Percentiles rank a stretch among this genome's conserved stretches.
Conservation (phyloP, 2,888 invertebrate genomes). For the Synergus gifuensis region DNA sequence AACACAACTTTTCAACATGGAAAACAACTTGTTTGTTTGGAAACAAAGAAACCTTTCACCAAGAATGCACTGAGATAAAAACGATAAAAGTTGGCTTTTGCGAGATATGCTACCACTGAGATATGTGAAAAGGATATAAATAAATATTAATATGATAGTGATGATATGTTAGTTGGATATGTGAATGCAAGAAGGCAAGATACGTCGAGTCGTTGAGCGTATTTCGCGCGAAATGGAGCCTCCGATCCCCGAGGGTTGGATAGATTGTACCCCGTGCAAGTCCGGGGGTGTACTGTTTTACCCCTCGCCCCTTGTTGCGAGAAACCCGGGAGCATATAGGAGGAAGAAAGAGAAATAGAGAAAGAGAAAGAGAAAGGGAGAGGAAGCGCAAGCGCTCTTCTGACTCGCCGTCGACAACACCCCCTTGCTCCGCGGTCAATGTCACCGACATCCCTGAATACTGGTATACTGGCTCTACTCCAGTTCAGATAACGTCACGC, state of each 20-base stretch:
- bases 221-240: constrained; percentile 40
- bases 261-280: constrained; percentile 67
- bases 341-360: constrained; percentile 58
- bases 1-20: constrained; percentile 6
- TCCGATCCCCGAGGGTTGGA: constrained; percentile 38
- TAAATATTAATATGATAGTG: neutral
- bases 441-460: constrained; percentile 68
- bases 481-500: constrained; percentile 52
- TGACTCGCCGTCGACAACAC: constrained; percentile 58
- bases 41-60: constrained; percentile 33
- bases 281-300: constrained; percentile 72
- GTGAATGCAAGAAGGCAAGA: constrained; percentile 14
- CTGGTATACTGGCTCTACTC: constrained; percentile 45
- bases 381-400: constrained; percentile 66
- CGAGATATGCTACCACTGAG: neutral
- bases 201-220: constrained; percentile 38
- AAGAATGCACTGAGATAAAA: neutral
- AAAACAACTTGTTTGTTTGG: constrained; percentile 15
- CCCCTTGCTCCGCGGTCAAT: constrained; percentile 67
- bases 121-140: constrained; percentile 16
- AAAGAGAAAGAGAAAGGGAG: constrained; percentile 62
- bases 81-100: neutral
- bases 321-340: constrained; percentile 55
- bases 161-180: constrained; percentile 20
- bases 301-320: constrained; percentile 66